Conservation (phyloP, 2,797 vertebrate species). For the Melanotaenia trifasciata region DNA sequence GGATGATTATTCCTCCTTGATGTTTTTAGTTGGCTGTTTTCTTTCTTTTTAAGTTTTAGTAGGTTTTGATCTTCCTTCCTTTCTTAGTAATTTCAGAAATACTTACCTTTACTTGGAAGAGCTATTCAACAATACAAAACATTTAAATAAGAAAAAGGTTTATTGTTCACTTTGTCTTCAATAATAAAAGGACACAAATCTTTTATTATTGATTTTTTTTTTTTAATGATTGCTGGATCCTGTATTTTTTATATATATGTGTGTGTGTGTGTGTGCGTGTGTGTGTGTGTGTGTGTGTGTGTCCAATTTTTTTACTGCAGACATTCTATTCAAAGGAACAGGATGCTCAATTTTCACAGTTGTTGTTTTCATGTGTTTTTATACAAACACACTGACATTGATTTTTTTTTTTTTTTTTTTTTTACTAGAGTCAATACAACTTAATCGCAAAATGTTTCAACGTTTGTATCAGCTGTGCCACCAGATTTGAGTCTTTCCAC, state of each 20-base stretch:
- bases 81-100: background rate
- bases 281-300: background rate
- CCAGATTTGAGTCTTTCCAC: background rate
- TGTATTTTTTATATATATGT: background rate
- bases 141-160: constrained; percentile 20
- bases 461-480: constrained; percentile 2
- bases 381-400: background rate
- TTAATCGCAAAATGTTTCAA: constrained; percentile 8
- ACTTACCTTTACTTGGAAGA: background rate
- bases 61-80: background rate
- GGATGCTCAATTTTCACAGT: constrained; percentile 5
- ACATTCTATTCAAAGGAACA: constrained; percentile 11
- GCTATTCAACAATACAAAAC: constrained; percentile 16
- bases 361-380: constrained; percentile 15
- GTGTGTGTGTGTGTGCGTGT: background rate
- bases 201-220: constrained; percentile 45
- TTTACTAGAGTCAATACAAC: background rate
- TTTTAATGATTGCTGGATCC: constrained; percentile 20
- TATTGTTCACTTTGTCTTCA: constrained; percentile 18
- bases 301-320: constrained; percentile 6
- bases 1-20: constrained; percentile 9
- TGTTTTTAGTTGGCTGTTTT: background rate
- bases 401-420: background rate
- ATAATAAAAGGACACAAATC: constrained; percentile 11
- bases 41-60: background rate